phyloP scores from a whole-genome alignment of 2,797 vertebrate genomes.

The Cirrhinus mrigala region DNA sequence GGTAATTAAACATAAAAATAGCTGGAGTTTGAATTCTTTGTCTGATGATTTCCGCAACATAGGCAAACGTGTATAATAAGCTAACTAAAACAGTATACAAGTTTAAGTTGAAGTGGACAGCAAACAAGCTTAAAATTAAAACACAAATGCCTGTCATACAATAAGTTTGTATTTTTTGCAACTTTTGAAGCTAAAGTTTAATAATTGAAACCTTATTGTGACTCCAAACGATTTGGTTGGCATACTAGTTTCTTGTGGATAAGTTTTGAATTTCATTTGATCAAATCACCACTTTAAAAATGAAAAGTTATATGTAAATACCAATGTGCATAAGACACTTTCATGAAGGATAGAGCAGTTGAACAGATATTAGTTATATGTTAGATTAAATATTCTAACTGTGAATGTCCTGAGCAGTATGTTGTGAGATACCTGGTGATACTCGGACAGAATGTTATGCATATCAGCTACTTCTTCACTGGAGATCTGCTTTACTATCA shows the following conservation, averaged over 20 bases:
- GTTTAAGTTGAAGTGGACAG: neutral
- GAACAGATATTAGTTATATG: neutral
- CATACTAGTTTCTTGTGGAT: neutral
- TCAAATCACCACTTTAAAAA: neutral
- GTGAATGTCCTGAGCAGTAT: neutral
- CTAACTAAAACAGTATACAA: neutral
- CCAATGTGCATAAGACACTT: neutral
- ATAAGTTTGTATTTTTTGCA: neutral
- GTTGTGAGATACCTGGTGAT: conserved; percentile 87
- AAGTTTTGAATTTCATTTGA: neutral
- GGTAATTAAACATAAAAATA: conserved; percentile 49
- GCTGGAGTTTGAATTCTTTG: conserved; percentile 13
- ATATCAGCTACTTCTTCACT: conserved; percentile 95
- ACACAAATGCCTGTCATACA: neutral
- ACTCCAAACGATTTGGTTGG: neutral
- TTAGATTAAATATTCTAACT: neutral
- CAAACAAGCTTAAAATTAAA: neutral
- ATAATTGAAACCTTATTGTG: neutral
- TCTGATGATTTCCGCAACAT: neutral
- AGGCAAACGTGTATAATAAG: neutral
- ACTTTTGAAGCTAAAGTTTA: neutral
- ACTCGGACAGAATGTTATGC: conserved; percentile 92
- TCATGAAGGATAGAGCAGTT: neutral
- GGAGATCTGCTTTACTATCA: conserved; percentile 93
- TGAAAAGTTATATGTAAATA: neutral